phyloP scores from a whole-genome alignment of 2,797 vertebrate genomes.

The Notolabrus celidotus region DNA sequence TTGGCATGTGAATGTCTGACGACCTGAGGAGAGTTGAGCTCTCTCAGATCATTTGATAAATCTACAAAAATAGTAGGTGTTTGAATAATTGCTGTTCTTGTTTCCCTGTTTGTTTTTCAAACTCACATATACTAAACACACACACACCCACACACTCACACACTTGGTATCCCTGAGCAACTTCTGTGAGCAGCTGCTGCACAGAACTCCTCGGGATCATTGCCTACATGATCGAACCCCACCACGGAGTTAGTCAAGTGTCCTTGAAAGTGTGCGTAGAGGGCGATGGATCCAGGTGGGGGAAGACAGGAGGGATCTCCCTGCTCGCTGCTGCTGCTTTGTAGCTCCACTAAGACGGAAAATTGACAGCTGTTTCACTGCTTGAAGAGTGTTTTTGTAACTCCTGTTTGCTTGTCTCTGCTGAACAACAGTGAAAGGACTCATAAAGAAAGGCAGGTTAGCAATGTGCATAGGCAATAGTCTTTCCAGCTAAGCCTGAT shows the following conservation, averaged over 20 bases:
- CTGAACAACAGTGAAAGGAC: conserved; percentile 39
- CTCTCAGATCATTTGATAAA: conserved; percentile 14
- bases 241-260: conserved; percentile 63
- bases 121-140: conserved; percentile 14
- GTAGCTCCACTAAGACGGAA: conserved; percentile 69
- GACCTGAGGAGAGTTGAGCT: background rate
- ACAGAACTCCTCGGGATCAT: conserved; percentile 72
- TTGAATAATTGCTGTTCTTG: background rate
- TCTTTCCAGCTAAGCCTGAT: too few species aligned
- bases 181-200: conserved; percentile 75
- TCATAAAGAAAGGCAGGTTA: conserved; percentile 47
- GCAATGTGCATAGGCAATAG: too few species aligned
- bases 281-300: conserved; percentile 82
- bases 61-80: background rate
- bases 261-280: conserved; percentile 81
- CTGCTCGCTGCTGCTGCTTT: conserved; percentile 58
- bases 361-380: conserved; percentile 80
- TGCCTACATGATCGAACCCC: conserved; percentile 78
- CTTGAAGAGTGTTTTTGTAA: conserved; percentile 59
- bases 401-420: conserved; percentile 36
- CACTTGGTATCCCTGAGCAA: conserved; percentile 44
- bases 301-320: conserved; percentile 66
- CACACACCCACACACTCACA: conserved; percentile 16
- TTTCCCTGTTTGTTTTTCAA: conserved; percentile 11
- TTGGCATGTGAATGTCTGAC: too few species aligned